These are phyloP conservation scores for Myopa tessellatipennis DNA, from an alignment of 2,888 invertebrate species.

Conservation along the genomic window DNA sequence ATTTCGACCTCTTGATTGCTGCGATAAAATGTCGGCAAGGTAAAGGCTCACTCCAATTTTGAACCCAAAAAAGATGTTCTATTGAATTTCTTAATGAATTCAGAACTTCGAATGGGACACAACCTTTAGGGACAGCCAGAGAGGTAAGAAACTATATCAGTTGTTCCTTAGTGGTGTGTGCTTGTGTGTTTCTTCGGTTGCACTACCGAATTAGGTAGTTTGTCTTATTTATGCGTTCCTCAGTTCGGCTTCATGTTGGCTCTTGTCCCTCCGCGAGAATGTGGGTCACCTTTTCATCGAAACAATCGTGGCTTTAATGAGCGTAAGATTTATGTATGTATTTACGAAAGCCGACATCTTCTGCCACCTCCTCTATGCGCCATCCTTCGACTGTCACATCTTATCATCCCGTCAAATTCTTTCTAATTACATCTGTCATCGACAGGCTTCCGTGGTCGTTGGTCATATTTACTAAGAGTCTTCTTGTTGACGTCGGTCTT, in stretches of 20 bases:
- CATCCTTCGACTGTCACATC: background rate
- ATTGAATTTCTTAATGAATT: slow-evolving; percentile 15
- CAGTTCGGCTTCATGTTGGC: background rate
- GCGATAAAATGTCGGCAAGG: background rate
- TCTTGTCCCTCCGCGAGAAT: background rate
- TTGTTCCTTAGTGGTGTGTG: background rate
- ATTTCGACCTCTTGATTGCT: slow-evolving; percentile 21
- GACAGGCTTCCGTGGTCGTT: background rate
- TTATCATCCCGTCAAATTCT: background rate
- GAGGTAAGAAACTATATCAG: background rate
- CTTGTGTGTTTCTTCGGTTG: background rate
- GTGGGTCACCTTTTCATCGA: slow-evolving; percentile 27
- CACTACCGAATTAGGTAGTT: background rate
- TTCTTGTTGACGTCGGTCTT: background rate
- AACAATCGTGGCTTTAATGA: slow-evolving; percentile 34
- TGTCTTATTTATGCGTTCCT: background rate
- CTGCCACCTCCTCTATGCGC: too few relatives aligned
- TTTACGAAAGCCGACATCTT: too few relatives aligned
- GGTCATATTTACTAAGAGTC: background rate
- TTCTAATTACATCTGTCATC: slow-evolving; percentile 29
- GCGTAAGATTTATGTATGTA: slow-evolving; percentile 4
- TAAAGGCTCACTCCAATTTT: slow-evolving; percentile 7
- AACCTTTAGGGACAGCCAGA: background rate
- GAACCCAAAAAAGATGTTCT: background rate
- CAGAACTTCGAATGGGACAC: background rate